Evolutionary conservation across 2,797 vertebrate species (phyloP).

Genomic region (Mionectes olivaceus): DNA sequence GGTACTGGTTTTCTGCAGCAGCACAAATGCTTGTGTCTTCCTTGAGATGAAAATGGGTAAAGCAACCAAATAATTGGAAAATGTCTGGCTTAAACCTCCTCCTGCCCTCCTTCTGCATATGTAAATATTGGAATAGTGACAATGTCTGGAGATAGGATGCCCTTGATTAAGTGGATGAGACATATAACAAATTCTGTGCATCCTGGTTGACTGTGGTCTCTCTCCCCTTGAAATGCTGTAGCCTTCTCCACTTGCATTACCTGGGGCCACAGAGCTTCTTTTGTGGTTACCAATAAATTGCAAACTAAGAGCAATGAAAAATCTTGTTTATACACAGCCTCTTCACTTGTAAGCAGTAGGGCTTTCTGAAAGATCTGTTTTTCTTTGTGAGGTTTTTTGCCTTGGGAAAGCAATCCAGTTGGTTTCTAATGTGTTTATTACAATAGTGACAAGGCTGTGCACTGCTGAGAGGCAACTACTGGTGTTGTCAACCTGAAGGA

Average conservation of each 20-base stretch:
- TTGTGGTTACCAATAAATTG: background rate
- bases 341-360: background rate
- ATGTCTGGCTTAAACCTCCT: background rate
- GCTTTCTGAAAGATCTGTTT: constrained; percentile 23
- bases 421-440: constrained; percentile 30
- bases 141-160: background rate
- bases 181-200: background rate
- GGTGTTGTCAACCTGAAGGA: background rate
- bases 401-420: constrained; percentile 39
- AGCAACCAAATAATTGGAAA: background rate
- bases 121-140: background rate
- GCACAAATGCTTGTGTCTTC: background rate
- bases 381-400: background rate
- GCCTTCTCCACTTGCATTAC: constrained; percentile 8
- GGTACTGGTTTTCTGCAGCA: background rate
- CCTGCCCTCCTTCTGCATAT: background rate
- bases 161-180: background rate
- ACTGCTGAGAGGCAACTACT: constrained; percentile 1
- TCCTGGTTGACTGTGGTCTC: background rate
- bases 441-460: background rate
- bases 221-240: background rate
- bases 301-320: constrained; percentile 12
- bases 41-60: background rate
- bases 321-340: background rate
- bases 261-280: background rate